These are phyloP conservation scores for Pinctada fucata DNA, from an alignment of 2,888 invertebrate species.

Conservation along the genomic window DNA sequence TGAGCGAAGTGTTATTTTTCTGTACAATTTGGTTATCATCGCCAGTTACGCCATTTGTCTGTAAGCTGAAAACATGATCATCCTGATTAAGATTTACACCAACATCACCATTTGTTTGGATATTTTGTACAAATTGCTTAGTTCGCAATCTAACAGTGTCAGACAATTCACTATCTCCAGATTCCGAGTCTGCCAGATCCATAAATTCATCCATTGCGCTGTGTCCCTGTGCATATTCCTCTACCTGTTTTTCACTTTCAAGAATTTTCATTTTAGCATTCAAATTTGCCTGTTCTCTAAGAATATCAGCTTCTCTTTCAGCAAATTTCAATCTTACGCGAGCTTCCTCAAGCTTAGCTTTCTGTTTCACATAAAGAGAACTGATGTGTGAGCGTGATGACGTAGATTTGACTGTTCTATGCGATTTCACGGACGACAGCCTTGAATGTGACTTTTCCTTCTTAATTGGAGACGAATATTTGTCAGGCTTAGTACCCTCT, in stretches of 20 bases:
- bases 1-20: background rate
- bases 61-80: no score
- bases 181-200: background rate
- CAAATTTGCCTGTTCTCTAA: slow-evolving; percentile 11
- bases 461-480: background rate
- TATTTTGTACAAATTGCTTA: background rate
- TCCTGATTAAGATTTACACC: no score
- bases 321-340: slow-evolving; percentile 7
- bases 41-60: no score
- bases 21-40: background rate
- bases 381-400: background rate
- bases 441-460: background rate
- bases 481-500: background rate
- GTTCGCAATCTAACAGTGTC: background rate
- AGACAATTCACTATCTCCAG: background rate
- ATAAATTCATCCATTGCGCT: slow-evolving; percentile 9
- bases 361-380: slow-evolving; percentile 21
- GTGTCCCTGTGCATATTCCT: slow-evolving; percentile 8
- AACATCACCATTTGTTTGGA: background rate
- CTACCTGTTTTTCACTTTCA: slow-evolving; percentile 4
- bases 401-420: background rate
- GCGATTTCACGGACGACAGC: background rate
- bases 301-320: slow-evolving; percentile 7
- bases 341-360: slow-evolving; percentile 13
- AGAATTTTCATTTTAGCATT: slow-evolving; percentile 18